Percentiles rank a stretch among this genome's conserved stretches.
Conservation (phyloP, 2,888 invertebrate genomes). For the Aquatica leii region DNA sequence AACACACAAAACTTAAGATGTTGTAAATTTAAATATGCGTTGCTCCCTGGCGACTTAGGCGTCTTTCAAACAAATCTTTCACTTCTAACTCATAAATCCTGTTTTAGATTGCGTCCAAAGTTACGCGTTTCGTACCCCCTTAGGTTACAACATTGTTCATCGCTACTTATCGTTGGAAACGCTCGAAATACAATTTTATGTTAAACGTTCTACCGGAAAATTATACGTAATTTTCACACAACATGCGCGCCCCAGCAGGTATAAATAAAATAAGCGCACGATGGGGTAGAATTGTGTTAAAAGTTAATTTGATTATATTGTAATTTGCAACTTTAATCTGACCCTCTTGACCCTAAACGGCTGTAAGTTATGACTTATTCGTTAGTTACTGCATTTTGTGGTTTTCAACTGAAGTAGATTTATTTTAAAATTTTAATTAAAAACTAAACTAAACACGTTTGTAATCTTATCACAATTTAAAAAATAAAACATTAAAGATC, state of each 20-base stretch:
- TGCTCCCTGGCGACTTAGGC: conserved; percentile 35
- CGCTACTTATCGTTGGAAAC: conserved; percentile 38
- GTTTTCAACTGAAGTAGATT: conserved; percentile 22
- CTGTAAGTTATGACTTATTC: conserved; percentile 31
- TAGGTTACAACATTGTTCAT: conserved; percentile 43
- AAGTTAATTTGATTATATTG: conserved; percentile 58
- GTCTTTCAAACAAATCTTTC: conserved; percentile 34
- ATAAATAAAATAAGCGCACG: conserved; percentile 47
- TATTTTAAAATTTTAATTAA: background rate
- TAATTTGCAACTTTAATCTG: conserved; percentile 58
- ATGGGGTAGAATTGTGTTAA: conserved; percentile 45
- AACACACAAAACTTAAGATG: conserved; percentile 41
- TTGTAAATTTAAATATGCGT: conserved; percentile 43
- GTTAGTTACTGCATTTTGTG: conserved; percentile 29
- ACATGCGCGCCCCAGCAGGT: conserved; percentile 47
- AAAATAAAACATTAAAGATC: too few species aligned
- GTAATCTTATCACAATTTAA: too few species aligned
- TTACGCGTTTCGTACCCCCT: conserved; percentile 37
- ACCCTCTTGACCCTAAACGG: conserved; percentile 40
- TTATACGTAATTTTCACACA: conserved; percentile 49
- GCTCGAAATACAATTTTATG: conserved; percentile 51
- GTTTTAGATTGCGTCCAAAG: conserved; percentile 33
- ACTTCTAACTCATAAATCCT: conserved; percentile 41
- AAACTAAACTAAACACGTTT: too few species aligned
- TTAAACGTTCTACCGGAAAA: conserved; percentile 55